phyloP scores from a whole-genome alignment of 1,140 invertebrate genomes.

The Tetramorium alpestre region DNA sequence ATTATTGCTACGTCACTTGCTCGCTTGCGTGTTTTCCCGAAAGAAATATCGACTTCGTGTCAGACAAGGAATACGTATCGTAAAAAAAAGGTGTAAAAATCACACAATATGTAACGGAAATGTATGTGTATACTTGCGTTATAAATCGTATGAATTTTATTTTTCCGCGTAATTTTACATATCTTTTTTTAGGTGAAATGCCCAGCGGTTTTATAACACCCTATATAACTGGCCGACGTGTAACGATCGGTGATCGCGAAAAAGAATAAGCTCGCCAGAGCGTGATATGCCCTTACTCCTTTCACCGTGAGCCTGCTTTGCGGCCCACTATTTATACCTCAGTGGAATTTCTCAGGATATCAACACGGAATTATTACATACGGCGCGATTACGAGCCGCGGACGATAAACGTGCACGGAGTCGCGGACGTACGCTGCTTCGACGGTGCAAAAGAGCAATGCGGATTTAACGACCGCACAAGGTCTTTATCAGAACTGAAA shows the following conservation, averaged over 20 bases:
- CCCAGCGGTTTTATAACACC: neutral
- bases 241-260: neutral
- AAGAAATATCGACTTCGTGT: conserved; percentile 3
- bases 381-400: conserved; percentile 43
- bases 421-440: neutral
- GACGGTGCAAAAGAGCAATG: conserved; percentile 13
- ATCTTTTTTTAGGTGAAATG: neutral
- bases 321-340: conserved; percentile 25
- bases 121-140: neutral
- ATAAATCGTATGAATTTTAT: neutral
- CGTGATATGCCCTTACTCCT: conserved; percentile 30
- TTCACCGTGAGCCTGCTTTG: conserved; percentile 14
- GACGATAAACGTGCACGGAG: conserved; percentile 19
- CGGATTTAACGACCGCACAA: conserved; percentile 14
- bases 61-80: neutral
- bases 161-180: neutral
- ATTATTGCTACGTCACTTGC: neutral
- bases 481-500: neutral
- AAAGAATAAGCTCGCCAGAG: conserved; percentile 21
- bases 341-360: conserved; percentile 61
- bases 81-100: neutral
- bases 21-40: neutral
- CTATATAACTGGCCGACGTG: neutral
- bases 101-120: neutral
- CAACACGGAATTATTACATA: conserved; percentile 24